Conservation (phyloP, 2,113 vertebrate genomes). For the Phylloscopus whistleri region DNA sequence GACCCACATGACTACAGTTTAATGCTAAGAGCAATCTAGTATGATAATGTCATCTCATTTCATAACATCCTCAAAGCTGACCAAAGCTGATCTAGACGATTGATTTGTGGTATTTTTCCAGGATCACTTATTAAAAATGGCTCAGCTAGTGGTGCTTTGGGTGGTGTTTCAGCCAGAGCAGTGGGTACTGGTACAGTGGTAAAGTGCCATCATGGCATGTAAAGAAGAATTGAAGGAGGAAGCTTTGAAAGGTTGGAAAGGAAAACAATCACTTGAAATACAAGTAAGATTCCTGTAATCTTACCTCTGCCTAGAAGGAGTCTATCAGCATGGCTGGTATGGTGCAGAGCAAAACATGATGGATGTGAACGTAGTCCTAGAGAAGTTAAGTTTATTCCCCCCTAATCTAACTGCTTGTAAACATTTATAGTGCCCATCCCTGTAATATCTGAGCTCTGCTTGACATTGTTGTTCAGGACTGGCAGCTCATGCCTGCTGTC, state of each 20-base stretch:
- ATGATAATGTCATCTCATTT: background rate
- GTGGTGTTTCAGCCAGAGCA: background rate
- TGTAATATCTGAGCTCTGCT: background rate
- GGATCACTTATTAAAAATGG: background rate
- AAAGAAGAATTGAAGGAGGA: background rate
- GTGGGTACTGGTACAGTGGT: background rate
- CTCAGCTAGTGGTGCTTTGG: background rate
- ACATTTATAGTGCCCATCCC: background rate
- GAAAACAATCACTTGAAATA: background rate
- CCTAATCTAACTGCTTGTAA: background rate
- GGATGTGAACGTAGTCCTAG: background rate
- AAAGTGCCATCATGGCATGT: background rate
- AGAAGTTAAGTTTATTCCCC: background rate
- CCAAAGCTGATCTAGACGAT: background rate
- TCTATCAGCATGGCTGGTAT: background rate
- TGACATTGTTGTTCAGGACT: background rate
- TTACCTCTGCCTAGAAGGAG: background rate
- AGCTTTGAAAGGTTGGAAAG: background rate
- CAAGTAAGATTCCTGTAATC: background rate
- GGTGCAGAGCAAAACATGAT: background rate
- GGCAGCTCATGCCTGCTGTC: background rate
- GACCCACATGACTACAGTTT: background rate
- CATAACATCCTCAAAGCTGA: background rate
- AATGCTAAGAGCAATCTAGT: background rate
- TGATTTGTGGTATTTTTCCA: slow-evolving; percentile 5